Conservation (phyloP, 2,113 vertebrate genomes). For the Salvelinus namaycush region DNA sequence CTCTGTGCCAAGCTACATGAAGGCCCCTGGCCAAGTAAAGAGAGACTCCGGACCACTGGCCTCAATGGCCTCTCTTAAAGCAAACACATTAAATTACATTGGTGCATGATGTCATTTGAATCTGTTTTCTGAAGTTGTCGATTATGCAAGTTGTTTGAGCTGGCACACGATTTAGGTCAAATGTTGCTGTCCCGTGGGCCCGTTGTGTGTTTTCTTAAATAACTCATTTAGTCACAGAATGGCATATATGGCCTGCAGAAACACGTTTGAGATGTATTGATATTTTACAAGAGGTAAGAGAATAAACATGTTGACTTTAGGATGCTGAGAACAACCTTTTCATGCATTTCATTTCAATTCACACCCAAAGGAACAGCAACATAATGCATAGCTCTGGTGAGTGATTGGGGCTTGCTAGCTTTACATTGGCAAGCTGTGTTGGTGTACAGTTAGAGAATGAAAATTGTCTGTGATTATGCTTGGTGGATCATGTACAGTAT, state of each 20-base stretch:
- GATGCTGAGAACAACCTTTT: neutral
- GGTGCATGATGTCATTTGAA: slow-evolving; percentile 61
- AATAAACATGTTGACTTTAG: neutral
- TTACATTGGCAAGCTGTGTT: neutral
- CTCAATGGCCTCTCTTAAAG: slow-evolving; percentile 46
- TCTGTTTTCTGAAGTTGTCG: slow-evolving; percentile 49
- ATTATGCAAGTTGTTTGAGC: slow-evolving; percentile 43
- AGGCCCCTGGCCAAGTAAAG: slow-evolving; percentile 25
- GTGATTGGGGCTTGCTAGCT: neutral
- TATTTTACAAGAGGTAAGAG: neutral
- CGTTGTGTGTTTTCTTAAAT: slow-evolving; percentile 26
- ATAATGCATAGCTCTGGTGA: neutral
- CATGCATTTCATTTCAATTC: slow-evolving; percentile 2
- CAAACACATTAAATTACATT: slow-evolving; percentile 51
- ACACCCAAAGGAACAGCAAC: neutral
- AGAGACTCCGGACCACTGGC: slow-evolving; percentile 37
- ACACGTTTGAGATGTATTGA: slow-evolving; percentile 8
- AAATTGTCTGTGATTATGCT: slow-evolving; percentile 22
- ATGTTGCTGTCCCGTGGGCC: slow-evolving; percentile 22
- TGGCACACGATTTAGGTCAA: slow-evolving; percentile 55
- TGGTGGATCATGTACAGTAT: slow-evolving; percentile 25
- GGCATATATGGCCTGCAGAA: slow-evolving; percentile 3
- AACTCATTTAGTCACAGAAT: slow-evolving; percentile 17
- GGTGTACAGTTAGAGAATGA: slow-evolving; percentile 9
- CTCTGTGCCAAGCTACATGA: slow-evolving; percentile 24